These are phyloP conservation scores for Drosophila simulans DNA, from an alignment of 1,140 invertebrate species.

Conservation along the genomic window DNA sequence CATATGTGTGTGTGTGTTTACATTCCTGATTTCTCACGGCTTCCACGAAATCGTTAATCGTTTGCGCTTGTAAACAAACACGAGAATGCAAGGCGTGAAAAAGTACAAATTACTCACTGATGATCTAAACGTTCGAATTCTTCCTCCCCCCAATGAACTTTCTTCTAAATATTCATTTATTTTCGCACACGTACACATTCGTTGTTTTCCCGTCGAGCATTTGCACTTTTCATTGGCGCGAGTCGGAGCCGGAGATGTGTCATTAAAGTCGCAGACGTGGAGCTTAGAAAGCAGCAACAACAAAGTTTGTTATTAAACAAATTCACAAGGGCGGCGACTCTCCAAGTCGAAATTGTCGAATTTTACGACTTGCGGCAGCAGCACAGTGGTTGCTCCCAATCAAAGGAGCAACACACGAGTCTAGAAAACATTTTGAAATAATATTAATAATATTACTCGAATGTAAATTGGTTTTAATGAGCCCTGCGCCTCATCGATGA, in stretches of 20 bases:
- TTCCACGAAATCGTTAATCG: constrained; percentile 19
- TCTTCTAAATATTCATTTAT: constrained; percentile 16
- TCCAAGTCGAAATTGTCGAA: constrained; percentile 1
- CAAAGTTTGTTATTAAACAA: constrained; percentile 47
- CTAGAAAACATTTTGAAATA: neutral
- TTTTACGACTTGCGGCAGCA: constrained; percentile 4
- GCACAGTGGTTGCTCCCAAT: constrained; percentile 1
- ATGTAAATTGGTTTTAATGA: neutral
- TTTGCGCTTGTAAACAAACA: constrained; percentile 16
- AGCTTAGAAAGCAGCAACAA: constrained; percentile 30
- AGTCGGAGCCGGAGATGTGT: constrained; percentile 16
- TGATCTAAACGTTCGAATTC: constrained; percentile 23
- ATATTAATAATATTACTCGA: neutral
- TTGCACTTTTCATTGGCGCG: neutral
- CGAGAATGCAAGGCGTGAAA: constrained; percentile 1
- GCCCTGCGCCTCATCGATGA: neutral
- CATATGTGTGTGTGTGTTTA: neutral
- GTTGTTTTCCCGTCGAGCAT: neutral
- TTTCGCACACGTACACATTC: neutral
- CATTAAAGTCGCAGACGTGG: constrained; percentile 27
- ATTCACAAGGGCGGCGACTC: constrained; percentile 8
- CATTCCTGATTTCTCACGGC: constrained; percentile 12
- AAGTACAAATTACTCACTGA: constrained; percentile 18
- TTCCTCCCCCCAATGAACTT: constrained; percentile 10
- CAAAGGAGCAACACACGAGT: neutral